Percentiles rank a stretch among this genome's conserved stretches.
Evolutionary conservation across 2,888 invertebrate species (phyloP).

Genomic region (Hydropsyche betteni): DNA sequence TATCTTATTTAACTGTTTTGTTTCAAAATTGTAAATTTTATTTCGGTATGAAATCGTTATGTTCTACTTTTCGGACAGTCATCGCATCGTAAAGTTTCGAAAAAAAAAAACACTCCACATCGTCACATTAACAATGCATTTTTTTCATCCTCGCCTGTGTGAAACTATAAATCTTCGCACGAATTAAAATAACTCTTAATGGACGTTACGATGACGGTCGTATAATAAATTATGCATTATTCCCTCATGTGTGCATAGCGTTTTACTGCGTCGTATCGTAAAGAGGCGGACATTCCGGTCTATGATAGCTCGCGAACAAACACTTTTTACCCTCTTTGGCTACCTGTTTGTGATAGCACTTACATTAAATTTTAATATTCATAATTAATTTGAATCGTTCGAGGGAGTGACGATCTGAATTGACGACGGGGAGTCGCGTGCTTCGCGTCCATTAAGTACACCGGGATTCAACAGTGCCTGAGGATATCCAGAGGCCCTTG

Average conservation of each 20-base stretch:
- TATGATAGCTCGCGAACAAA: conserved; percentile 12
- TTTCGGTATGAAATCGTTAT: too few relatives aligned
- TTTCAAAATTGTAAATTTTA: too few relatives aligned
- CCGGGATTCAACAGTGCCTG: background rate
- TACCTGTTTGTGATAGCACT: conserved; percentile 44
- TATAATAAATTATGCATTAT: conserved; percentile 35
- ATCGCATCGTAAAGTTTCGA: too few relatives aligned
- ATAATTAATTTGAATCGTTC: conserved; percentile 46
- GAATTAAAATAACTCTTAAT: conserved; percentile 35
- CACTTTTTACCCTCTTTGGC: conserved; percentile 39
- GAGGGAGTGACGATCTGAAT: conserved; percentile 22
- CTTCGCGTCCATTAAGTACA: conserved; percentile 14
- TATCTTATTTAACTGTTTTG: too few relatives aligned
- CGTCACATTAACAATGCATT: too few relatives aligned
- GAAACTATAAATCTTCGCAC: conserved; percentile 26
- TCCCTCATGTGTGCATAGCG: background rate
- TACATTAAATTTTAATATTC: conserved; percentile 47
- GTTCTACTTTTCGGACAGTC: too few relatives aligned
- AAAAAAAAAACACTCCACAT: too few relatives aligned
- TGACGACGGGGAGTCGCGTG: conserved; percentile 43
- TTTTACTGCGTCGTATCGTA: conserved; percentile 11
- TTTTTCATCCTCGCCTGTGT: background rate
- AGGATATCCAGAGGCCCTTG: background rate
- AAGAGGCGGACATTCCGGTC: conserved; percentile 29
- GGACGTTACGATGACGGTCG: conserved; percentile 23